These are phyloP conservation scores for Takifugu rubripes DNA, from an alignment of 2,797 vertebrate species.

Conservation along the genomic window DNA sequence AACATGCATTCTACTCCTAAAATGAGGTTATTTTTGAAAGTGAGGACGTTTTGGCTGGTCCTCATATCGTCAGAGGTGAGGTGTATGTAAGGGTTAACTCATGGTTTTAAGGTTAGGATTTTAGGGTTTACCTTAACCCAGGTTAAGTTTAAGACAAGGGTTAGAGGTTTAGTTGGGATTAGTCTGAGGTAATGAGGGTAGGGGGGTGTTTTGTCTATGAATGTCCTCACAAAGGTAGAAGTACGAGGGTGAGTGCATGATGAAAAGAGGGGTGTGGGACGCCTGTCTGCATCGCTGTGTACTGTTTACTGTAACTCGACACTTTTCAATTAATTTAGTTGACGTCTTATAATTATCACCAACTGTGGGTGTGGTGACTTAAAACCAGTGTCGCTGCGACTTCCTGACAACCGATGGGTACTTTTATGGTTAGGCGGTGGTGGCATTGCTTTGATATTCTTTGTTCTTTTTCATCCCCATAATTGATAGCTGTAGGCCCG, in stretches of 20 bases:
- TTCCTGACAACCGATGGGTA: constrained; percentile 42
- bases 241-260: background rate
- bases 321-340: constrained; percentile 36
- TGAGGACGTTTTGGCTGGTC: no score
- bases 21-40: no score
- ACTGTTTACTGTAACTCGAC: constrained; percentile 33
- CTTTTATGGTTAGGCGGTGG: constrained; percentile 23
- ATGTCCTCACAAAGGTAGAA: background rate
- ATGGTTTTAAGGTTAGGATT: background rate
- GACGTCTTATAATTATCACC: constrained; percentile 54
- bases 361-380: constrained; percentile 53
- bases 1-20: no score
- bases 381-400: constrained; percentile 15
- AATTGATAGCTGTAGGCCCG: constrained; percentile 28
- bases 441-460: constrained; percentile 37
- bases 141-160: no score
- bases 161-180: no score
- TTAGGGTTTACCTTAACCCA: no score
- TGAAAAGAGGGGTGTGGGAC: constrained; percentile 1
- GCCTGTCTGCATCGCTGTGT: constrained; percentile 14
- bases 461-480: constrained; percentile 33
- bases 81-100: background rate
- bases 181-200: no score
- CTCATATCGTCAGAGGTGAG: no score
- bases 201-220: no score